A percentile compares a stretch with the other conserved stretches of the same genome.
Evolutionary conservation across 2,113 vertebrate species (phyloP).

Genomic region (Bungarus multicinctus): DNA sequence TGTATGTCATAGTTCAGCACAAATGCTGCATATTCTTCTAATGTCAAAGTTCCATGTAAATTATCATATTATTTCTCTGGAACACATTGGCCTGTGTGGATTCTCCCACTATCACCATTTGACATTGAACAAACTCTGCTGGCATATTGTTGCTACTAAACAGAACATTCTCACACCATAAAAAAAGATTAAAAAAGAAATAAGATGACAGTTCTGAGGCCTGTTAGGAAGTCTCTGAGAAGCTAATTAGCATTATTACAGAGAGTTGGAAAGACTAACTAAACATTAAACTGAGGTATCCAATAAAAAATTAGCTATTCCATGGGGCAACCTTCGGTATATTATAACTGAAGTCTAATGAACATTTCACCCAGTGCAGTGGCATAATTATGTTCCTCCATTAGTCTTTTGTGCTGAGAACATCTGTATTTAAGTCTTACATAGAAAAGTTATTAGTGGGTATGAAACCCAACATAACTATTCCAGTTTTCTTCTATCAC

Average conservation of each 20-base stretch:
- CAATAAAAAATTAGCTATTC: constrained; percentile 7
- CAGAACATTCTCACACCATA: background rate
- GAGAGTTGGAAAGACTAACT: constrained; percentile 16
- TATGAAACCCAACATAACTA: background rate
- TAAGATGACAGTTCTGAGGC: constrained; percentile 18
- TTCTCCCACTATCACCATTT: background rate
- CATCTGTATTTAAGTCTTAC: background rate
- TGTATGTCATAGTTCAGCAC: background rate
- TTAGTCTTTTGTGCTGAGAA: background rate
- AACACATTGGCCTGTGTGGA: background rate
- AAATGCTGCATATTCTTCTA: background rate
- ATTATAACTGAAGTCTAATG: constrained; percentile 30
- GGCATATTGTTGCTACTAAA: background rate
- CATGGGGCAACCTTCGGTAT: background rate
- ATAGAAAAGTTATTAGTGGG: background rate
- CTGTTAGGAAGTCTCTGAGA: constrained; percentile 31
- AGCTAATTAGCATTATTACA: constrained; percentile 41
- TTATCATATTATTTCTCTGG: background rate
- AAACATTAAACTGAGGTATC: constrained; percentile 43
- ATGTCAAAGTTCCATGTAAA: background rate
- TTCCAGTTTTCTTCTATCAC: background rate
- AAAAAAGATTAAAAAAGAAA: constrained; percentile 10
- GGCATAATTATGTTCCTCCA: constrained; percentile 23
- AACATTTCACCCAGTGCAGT: constrained; percentile 17
- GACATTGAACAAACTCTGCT: constrained; percentile 9